Conservation (phyloP, 2,113 vertebrate species). For the Pseudorhombus dupliciocellatus region DNA sequence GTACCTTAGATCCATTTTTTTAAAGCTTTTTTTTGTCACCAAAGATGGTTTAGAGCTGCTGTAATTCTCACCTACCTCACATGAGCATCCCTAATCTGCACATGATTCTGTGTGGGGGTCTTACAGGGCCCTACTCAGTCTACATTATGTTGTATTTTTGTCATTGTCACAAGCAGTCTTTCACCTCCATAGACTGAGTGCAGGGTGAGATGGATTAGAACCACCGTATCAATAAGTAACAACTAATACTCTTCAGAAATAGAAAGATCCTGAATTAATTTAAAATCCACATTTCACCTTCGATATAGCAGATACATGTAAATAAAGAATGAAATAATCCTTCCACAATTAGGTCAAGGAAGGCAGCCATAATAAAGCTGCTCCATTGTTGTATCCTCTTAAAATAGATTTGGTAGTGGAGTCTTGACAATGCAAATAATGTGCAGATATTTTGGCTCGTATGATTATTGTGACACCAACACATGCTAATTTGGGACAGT, state of each 20-base stretch:
- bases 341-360: not conserved
- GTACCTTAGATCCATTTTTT: not conserved
- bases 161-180: not conserved
- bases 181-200: not conserved
- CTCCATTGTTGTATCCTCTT: not conserved
- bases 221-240: not conserved
- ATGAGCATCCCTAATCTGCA: not conserved
- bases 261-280: not conserved
- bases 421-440: not conserved
- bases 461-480: conserved; percentile 20
- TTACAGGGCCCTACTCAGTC: not conserved
- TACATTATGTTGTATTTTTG: not conserved
- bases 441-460: not conserved
- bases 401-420: conserved; percentile 20
- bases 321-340: not conserved
- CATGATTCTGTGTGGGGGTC: not conserved
- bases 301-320: not conserved
- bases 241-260: conserved; percentile 1
- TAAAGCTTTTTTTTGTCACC: not conserved
- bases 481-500: conserved; percentile 20
- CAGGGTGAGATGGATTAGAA: not conserved
- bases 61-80: not conserved
- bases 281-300: not conserved
- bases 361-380: not conserved
- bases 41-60: not conserved